A percentile compares a stretch with the other conserved stretches of the same genome.
phyloP scores from a whole-genome alignment of 2,888 invertebrate species.

The Caenorhabditis sinica region DNA sequence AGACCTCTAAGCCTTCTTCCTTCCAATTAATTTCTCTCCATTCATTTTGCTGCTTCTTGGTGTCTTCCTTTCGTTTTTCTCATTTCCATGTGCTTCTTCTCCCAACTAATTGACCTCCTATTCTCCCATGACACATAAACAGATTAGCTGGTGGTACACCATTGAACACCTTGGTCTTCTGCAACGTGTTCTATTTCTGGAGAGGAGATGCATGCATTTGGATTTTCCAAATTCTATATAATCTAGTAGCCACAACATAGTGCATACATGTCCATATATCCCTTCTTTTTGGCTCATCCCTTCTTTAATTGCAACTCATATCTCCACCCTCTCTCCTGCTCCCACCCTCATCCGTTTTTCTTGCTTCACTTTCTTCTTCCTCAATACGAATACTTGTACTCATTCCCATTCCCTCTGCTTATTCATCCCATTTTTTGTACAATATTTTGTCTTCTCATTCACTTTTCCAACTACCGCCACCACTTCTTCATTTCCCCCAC shows the following conservation, averaged over 20 bases:
- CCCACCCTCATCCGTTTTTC: constrained; percentile 31
- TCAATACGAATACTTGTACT: constrained; percentile 37
- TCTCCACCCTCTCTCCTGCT: background rate
- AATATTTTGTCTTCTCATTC: background rate
- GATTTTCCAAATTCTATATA: constrained; percentile 23
- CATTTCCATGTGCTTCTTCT: background rate
- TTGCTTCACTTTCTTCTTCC: constrained; percentile 3
- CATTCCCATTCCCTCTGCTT: constrained; percentile 14
- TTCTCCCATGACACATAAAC: constrained; percentile 34
- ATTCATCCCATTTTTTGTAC: constrained; percentile 34
- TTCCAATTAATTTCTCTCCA: constrained; percentile 18
- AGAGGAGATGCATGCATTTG: background rate
- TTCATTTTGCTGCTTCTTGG: constrained; percentile 1
- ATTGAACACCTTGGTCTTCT: constrained; percentile 32
- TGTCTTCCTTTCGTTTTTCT: background rate
- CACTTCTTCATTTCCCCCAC: background rate
- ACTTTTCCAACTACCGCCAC: background rate
- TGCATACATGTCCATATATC: constrained; percentile 7
- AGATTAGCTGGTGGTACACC: constrained; percentile 20
- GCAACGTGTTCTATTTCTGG: background rate
- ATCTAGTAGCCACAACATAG: constrained; percentile 5
- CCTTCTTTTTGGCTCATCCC: constrained; percentile 37
- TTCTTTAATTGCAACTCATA: constrained; percentile 63
- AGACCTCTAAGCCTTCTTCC: background rate
- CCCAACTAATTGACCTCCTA: constrained; percentile 5